These are phyloP conservation scores for Lycia hirtaria DNA, from an alignment of 2,888 invertebrate genomes.

Conservation along the genomic window DNA sequence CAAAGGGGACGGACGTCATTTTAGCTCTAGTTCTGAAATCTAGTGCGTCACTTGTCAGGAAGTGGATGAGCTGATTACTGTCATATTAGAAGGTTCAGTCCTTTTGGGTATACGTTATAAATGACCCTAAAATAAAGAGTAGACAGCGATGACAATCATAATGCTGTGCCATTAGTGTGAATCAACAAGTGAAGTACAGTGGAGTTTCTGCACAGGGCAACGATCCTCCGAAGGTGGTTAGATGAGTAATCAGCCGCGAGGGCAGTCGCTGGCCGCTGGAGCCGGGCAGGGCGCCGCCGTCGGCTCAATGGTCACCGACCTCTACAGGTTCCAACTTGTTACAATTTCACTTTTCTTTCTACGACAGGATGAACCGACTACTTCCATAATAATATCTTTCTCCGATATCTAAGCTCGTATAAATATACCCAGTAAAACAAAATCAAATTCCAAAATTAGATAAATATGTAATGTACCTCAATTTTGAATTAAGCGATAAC, in stretches of 20 bases:
- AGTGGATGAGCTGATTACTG: conserved; percentile 14
- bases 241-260: conserved; percentile 74
- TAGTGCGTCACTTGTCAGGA: conserved; percentile 42
- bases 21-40: conserved; percentile 35
- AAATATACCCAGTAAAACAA: neutral
- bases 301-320: conserved; percentile 75
- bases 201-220: conserved; percentile 41
- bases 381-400: conserved; percentile 3
- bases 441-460: neutral
- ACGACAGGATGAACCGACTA: conserved; percentile 39
- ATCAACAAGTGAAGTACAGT: conserved; percentile 49
- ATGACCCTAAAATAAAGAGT: conserved; percentile 16
- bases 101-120: conserved; percentile 8
- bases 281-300: conserved; percentile 42
- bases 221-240: conserved; percentile 56
- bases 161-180: conserved; percentile 47
- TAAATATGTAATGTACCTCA: neutral
- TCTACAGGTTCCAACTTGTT: conserved; percentile 81
- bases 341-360: conserved; percentile 79
- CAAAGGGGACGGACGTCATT: conserved; percentile 57
- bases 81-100: conserved; percentile 17
- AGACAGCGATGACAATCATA: conserved; percentile 31
- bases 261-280: conserved; percentile 65
- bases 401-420: neutral
- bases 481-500: neutral